These are phyloP conservation scores for Coleophora flavipennella DNA, from an alignment of 2,888 invertebrate species.

Conservation along the genomic window DNA sequence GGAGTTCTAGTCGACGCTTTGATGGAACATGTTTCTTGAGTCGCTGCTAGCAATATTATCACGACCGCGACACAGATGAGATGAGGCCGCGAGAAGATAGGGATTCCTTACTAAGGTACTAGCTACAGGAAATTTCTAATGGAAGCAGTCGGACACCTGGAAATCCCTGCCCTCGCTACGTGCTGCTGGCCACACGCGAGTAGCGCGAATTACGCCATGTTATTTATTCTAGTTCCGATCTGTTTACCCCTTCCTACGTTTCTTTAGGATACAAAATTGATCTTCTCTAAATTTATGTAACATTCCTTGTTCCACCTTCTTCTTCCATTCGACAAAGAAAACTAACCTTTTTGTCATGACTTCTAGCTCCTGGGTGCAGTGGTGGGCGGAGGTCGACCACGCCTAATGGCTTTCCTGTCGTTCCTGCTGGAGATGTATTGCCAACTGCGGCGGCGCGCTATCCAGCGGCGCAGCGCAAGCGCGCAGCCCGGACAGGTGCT, in stretches of 20 bases:
- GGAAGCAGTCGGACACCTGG: constrained; percentile 87
- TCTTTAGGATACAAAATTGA: too few relatives aligned
- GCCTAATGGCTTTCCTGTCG: constrained; percentile 88
- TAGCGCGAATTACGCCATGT: too few relatives aligned
- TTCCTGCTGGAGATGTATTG: constrained; percentile 93
- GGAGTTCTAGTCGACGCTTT: not conserved
- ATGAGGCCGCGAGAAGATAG: not conserved
- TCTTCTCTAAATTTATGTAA: too few relatives aligned
- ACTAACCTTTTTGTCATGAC: not conserved
- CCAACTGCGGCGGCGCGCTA: constrained; percentile 82
- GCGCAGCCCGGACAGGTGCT: constrained; percentile 79
- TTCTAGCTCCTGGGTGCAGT: constrained; percentile 63
- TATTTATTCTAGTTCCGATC: too few relatives aligned
- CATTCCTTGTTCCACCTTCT: too few relatives aligned
- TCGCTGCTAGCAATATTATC: not conserved
- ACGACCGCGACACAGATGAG: not conserved
- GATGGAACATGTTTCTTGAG: too few relatives aligned
- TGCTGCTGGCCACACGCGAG: constrained; percentile 87
- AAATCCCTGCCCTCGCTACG: constrained; percentile 83
- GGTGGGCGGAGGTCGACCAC: constrained; percentile 76
- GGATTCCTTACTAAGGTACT: too few relatives aligned
- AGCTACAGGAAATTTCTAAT: too few relatives aligned
- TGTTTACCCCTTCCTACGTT: too few relatives aligned
- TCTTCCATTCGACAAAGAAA: too few relatives aligned
- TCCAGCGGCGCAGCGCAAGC: constrained; percentile 68